Conservation (phyloP, 1,140 invertebrate genomes). For the Drosophila busckii region DNA sequence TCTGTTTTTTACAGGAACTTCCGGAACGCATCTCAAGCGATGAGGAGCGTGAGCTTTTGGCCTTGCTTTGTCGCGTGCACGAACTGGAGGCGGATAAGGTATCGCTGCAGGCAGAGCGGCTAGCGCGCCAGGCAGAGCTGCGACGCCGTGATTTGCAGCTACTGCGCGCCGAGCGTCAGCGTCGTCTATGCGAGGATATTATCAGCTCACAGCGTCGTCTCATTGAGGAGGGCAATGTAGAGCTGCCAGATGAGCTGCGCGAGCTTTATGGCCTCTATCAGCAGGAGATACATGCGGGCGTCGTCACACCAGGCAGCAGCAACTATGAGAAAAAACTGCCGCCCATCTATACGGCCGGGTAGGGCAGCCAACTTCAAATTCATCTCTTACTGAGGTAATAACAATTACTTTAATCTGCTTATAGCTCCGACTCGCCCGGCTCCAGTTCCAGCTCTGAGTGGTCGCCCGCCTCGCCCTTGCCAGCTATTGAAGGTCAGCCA, state of each 20-base stretch:
- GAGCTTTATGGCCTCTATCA: conserved; percentile 93
- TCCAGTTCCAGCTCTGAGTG: conserved; percentile 78
- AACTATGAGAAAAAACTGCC: conserved; percentile 74
- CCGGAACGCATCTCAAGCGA: conserved; percentile 90
- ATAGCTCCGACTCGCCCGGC: conserved; percentile 72
- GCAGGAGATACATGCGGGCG: conserved; percentile 88
- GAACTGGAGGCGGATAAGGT: conserved; percentile 93
- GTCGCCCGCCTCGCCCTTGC: conserved; percentile 73
- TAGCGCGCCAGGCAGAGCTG: conserved; percentile 91
- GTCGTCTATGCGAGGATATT: conserved; percentile 93
- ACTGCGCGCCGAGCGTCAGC: conserved; percentile 89
- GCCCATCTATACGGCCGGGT: conserved; percentile 77
- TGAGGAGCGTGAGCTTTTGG: conserved; percentile 90
- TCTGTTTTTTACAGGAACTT: conserved; percentile 83
- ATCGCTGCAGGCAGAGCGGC: conserved; percentile 90
- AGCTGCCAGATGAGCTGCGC: conserved; percentile 87
- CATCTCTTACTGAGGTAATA: neutral
- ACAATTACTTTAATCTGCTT: neutral
- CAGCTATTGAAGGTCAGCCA: conserved; percentile 56
- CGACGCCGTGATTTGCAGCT: conserved; percentile 90
- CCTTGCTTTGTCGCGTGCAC: conserved; percentile 91
- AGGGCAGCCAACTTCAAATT: conserved; percentile 1
- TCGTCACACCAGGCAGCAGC: conserved; percentile 59
- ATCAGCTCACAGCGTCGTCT: conserved; percentile 91
- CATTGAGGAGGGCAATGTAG: conserved; percentile 87